Base-by-base conservation (phyloP, 2,888 invertebrate genomes). In the Campopleginae sp. region DNA sequence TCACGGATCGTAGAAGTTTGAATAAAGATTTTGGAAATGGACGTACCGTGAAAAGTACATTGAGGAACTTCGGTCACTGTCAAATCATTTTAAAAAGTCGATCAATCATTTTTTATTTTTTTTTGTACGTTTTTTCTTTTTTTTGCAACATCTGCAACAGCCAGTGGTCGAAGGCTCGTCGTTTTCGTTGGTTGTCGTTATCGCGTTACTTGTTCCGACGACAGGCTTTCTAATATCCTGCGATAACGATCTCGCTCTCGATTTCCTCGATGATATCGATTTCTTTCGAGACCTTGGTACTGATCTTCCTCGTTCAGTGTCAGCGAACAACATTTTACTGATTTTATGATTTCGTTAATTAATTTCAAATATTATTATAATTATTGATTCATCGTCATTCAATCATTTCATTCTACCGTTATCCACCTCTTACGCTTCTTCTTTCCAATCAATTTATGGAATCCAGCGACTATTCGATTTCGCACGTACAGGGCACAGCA, bases 81-180 rank as follows among this genome's bases (percentile, higher is more conserved):
- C 10, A 58, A 58, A 58, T 58, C 5, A 70, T 33, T 68, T 5
- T 1, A n/a, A 51, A 51, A 70, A 1, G 10, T 2, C n/a, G 31
- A 70, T 48, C 46, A 33, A 68, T 84, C 68, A 84, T 83, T 65
- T 70, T 77, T 86, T 86, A 82, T 84, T 65, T 77, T 80, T 89
- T 46, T 85, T 88, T 72, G 61, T 65, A 51, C 74, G 82, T 70
- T 88, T 86, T 38, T 90, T 90, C 65, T 91, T 92, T 80, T 90
- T 91, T 68, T 89, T 91, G 85, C 90, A 92, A 87, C 92, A 92
- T 44, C 77, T 87, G 76, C 88, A 91, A 63, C 92, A 92, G 46
- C 89, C 88, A 0, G 88, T 88, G 31, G 90, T 87, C 14, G 90
- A 84, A 33, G 88, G 87, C 63, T 89, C 91, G 5, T 89, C 89